Conservation (phyloP, 2,113 vertebrate genomes). For the Otus sunia region DNA sequence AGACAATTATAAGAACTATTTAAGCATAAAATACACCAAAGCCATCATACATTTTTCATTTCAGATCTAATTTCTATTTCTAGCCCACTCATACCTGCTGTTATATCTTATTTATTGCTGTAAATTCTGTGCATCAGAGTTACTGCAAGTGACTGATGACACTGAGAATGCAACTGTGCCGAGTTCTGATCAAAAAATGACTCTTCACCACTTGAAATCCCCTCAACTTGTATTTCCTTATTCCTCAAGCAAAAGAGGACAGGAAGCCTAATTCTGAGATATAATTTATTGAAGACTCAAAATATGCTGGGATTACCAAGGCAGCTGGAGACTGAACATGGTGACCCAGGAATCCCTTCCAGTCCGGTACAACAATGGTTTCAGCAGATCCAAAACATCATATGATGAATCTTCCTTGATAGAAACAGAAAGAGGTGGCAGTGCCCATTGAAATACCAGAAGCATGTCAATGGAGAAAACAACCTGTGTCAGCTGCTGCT, state of each 20-base stretch:
- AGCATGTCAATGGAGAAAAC: not conserved
- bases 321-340: not conserved
- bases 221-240: not conserved
- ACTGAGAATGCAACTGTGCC: not conserved
- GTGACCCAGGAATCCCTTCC: not conserved
- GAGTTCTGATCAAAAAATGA: conserved; percentile 8
- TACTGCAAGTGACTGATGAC: not conserved
- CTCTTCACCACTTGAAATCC: not conserved
- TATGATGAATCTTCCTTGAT: not conserved
- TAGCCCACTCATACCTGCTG: not conserved
- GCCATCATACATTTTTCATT: not conserved
- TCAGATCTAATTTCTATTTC: not conserved
- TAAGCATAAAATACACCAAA: conserved; percentile 9
- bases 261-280: not conserved
- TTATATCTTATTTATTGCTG: not conserved
- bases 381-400: not conserved
- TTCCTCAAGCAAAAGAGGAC: not conserved
- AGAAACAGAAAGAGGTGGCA: not conserved
- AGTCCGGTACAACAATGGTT: not conserved
- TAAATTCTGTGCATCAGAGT: conserved; percentile 11
- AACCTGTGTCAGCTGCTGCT: not conserved
- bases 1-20: not conserved
- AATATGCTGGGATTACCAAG: not conserved
- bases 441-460: not conserved
- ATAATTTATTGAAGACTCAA: not conserved